These are phyloP conservation scores for Icerya purchasi DNA, from an alignment of 2,888 invertebrate species.

Conservation along the genomic window DNA sequence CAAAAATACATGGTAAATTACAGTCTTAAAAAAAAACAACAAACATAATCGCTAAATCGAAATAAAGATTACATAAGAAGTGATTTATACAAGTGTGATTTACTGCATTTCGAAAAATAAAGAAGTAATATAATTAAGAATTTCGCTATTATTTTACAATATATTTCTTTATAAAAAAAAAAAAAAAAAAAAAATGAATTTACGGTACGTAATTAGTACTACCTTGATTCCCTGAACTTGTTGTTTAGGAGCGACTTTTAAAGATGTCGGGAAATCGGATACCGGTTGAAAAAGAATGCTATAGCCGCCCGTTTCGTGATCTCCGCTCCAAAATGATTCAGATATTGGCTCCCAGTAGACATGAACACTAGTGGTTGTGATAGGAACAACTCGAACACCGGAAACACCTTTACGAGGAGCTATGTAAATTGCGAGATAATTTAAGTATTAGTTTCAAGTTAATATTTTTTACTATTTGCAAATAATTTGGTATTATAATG, in stretches of 20 bases:
- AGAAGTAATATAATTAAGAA: too few species aligned
- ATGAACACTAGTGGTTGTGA: constrained; percentile 81
- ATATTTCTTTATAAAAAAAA: too few species aligned
- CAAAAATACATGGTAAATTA: too few species aligned
- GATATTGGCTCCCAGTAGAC: constrained; percentile 72
- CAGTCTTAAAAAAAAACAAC: too few species aligned
- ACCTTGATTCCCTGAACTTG: constrained; percentile 63
- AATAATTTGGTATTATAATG: too few species aligned
- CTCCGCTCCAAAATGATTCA: constrained; percentile 68
- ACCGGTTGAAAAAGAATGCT: constrained; percentile 71
- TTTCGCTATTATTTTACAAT: too few species aligned
- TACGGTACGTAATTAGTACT: too few species aligned
- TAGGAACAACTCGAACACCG: constrained; percentile 68
- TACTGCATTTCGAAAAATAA: too few species aligned
- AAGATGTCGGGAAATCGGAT: constrained; percentile 66
- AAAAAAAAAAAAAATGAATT: background rate
- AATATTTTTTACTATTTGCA: too few species aligned
- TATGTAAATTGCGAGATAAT: constrained; percentile 25
- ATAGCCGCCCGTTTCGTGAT: constrained; percentile 68
- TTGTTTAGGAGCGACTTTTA: constrained; percentile 62
- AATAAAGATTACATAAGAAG: too few species aligned
- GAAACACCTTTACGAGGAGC: constrained; percentile 69
- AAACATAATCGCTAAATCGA: too few species aligned
- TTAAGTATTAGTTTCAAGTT: background rate
- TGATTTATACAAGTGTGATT: too few species aligned